Evolutionary conservation across 2,888 invertebrate species (phyloP).

Genomic region (Drosophila tanythrix): DNA sequence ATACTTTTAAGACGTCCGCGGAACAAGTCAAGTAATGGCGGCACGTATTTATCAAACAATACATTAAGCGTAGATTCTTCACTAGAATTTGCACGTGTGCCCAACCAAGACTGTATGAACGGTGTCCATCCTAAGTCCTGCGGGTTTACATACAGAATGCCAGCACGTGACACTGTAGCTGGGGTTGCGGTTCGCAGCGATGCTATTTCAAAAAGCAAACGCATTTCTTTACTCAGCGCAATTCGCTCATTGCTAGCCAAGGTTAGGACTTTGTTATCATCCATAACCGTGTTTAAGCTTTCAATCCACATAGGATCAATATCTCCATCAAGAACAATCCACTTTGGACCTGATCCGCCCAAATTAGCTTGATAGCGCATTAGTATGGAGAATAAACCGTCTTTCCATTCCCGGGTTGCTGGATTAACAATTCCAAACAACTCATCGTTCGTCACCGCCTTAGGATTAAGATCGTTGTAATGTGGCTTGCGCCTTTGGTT

Average conservation of each 20-base stretch:
- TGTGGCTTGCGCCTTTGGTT: slow-evolving; percentile 93
- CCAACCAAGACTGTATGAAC: slow-evolving; percentile 95
- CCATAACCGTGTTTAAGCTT: slow-evolving; percentile 98
- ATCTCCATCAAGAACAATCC: slow-evolving; percentile 98
- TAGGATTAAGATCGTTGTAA: slow-evolving; percentile 96
- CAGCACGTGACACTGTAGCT: slow-evolving; percentile 97
- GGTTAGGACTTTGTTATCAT: slow-evolving; percentile 97
- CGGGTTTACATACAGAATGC: slow-evolving; percentile 97
- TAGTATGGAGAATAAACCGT: slow-evolving; percentile 95
- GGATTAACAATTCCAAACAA: slow-evolving; percentile 97
- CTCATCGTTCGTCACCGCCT: slow-evolving; percentile 98
- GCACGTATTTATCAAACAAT: slow-evolving; percentile 97
- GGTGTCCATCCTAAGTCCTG: slow-evolving; percentile 98
- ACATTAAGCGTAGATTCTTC: slow-evolving; percentile 93
- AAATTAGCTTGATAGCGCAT: slow-evolving; percentile 97
- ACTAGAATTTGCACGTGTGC: slow-evolving; percentile 89
- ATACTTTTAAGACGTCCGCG: slow-evolving; percentile 92
- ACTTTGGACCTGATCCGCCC: slow-evolving; percentile 93
- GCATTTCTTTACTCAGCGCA: slow-evolving; percentile 94
- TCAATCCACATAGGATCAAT: slow-evolving; percentile 99
- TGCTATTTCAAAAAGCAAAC: slow-evolving; percentile 96
- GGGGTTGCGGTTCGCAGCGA: slow-evolving; percentile 96
- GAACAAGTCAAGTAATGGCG: slow-evolving; percentile 91
- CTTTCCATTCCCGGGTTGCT: slow-evolving; percentile 96
- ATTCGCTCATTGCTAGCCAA: slow-evolving; percentile 97